Evolutionary conservation across 23 tunicate genomes (phyloP).

Genomic region (Diplosoma virens): DNA sequence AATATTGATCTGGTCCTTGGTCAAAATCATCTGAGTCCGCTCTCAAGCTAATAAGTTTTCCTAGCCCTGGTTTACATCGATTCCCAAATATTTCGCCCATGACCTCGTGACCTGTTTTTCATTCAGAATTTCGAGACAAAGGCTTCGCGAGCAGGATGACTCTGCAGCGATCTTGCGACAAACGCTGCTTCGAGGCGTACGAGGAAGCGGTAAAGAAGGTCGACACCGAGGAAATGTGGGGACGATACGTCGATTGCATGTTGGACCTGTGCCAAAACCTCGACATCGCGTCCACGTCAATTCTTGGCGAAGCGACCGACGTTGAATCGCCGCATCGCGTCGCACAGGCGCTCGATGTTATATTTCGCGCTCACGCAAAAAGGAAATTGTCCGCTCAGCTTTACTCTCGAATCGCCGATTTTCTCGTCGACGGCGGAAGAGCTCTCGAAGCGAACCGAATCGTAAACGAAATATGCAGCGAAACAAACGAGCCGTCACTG

Average conservation of each 20-base stretch:
- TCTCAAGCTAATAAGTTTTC: too few relatives aligned
- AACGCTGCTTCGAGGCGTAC: slow-evolving; percentile 45
- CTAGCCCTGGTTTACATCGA: too few relatives aligned
- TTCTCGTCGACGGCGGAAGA: slow-evolving; percentile 1
- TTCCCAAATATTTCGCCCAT: too few relatives aligned
- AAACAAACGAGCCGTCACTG: neutral
- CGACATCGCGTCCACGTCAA: neutral
- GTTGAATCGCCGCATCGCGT: neutral
- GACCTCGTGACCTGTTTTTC: neutral
- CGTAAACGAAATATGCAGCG: slow-evolving; percentile 7
- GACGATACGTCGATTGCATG: slow-evolving; percentile 44
- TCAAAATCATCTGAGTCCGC: too few relatives aligned
- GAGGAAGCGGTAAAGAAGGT: slow-evolving; percentile 55
- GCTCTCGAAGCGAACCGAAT: slow-evolving; percentile 21
- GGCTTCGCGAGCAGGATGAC: neutral
- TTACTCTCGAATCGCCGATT: slow-evolving; percentile 23
- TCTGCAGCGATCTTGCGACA: neutral
- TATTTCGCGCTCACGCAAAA: slow-evolving; percentile 3
- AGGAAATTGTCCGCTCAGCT: slow-evolving; percentile 15
- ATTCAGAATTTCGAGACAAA: neutral
- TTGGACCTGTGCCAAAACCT: neutral
- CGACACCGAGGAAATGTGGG: slow-evolving; percentile 66
- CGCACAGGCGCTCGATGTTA: neutral
- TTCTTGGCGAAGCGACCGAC: neutral
- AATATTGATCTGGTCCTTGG: too few relatives aligned